These are phyloP conservation scores for Anhinga rufa DNA, from an alignment of 2,113 vertebrate genomes.

Conservation along the genomic window DNA sequence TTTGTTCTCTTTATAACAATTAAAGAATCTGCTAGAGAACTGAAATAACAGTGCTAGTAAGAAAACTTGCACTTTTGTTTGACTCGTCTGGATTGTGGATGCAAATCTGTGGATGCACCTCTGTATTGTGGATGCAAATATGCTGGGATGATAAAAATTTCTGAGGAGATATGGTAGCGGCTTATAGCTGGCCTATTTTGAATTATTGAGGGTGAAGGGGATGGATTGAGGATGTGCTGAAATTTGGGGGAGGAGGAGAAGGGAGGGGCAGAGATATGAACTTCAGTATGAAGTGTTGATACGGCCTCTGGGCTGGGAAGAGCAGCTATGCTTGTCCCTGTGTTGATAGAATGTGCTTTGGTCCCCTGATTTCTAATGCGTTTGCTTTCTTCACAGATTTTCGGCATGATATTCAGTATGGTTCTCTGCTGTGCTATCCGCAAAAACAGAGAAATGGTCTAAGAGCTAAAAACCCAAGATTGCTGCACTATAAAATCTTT, in stretches of 20 bases:
- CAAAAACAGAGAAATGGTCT: slow-evolving; percentile 89
- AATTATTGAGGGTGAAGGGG: background rate
- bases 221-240: background rate
- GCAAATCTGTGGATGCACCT: too few relatives aligned
- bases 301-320: background rate
- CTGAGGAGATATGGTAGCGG: background rate
- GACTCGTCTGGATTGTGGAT: background rate
- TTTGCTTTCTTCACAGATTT: slow-evolving; percentile 74
- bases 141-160: background rate
- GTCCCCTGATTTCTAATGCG: background rate
- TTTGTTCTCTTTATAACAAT: background rate
- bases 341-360: background rate
- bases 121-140: background rate
- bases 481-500: slow-evolving; percentile 32
- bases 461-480: slow-evolving; percentile 33
- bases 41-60: background rate
- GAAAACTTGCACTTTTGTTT: background rate
- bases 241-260: background rate
- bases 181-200: background rate
- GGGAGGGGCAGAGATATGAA: background rate
- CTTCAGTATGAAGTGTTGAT: background rate
- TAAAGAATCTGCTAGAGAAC: background rate
- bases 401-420: slow-evolving; percentile 97
- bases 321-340: background rate
- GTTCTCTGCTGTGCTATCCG: slow-evolving; percentile 92